Conservation (phyloP, 2,888 invertebrate species). For the Polylopha cassiicola region DNA sequence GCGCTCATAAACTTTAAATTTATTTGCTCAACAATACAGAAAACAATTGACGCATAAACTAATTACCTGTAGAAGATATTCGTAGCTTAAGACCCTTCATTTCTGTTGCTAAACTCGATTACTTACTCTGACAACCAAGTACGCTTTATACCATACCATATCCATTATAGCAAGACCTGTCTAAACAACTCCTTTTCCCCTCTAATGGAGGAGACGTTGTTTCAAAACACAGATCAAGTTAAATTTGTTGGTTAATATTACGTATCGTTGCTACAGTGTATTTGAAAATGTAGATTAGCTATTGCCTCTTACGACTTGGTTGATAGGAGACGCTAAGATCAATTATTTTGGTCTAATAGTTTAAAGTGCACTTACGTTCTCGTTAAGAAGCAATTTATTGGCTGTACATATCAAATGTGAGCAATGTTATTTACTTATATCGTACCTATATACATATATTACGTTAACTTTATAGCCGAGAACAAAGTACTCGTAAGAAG, state of each 20-base stretch:
- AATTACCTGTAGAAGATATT: slow-evolving; percentile 67
- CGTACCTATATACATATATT: too few species aligned
- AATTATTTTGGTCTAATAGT: slow-evolving; percentile 65
- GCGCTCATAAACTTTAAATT: slow-evolving; percentile 29
- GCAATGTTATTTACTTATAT: too few species aligned
- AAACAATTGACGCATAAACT: slow-evolving; percentile 58
- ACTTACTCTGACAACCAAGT: slow-evolving; percentile 60
- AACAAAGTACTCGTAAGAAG: too few species aligned
- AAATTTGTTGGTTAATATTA: slow-evolving; percentile 39
- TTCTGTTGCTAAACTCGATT: slow-evolving; percentile 67
- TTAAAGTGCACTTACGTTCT: slow-evolving; percentile 51
- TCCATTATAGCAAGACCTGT: slow-evolving; percentile 30
- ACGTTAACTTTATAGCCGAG: too few species aligned
- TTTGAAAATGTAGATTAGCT: slow-evolving; percentile 71
- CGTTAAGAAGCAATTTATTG: slow-evolving; percentile 49
- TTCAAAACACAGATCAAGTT: slow-evolving; percentile 38
- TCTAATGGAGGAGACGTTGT: slow-evolving; percentile 36
- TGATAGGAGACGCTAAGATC: slow-evolving; percentile 52
- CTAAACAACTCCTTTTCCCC: slow-evolving; percentile 1
- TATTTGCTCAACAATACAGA: slow-evolving; percentile 39
- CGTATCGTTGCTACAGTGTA: slow-evolving; percentile 54
- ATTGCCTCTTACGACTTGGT: slow-evolving; percentile 56
- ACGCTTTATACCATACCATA: slow-evolving; percentile 36
- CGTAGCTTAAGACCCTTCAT: slow-evolving; percentile 64
- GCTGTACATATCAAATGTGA: too few species aligned